Evolutionary conservation across 2,888 invertebrate species (phyloP).

Genomic region (Urechis unicinctus): DNA sequence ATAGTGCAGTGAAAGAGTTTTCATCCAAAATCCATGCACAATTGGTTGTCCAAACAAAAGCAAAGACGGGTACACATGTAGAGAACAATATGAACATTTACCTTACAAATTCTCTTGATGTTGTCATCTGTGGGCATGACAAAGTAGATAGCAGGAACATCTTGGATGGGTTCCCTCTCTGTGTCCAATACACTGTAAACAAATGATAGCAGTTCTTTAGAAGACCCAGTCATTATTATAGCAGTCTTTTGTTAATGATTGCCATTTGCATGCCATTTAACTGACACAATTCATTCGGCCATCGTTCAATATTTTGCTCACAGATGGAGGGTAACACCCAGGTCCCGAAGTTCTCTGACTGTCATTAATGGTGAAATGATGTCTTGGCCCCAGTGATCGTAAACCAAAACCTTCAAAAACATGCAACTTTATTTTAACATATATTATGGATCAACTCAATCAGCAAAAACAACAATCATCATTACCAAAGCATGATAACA

Average conservation of each 20-base stretch:
- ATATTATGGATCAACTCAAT: too few species aligned
- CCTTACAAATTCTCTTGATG: constrained; percentile 84
- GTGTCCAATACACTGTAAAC: constrained; percentile 45
- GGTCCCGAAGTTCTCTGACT: constrained; percentile 87
- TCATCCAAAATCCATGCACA: too few species aligned
- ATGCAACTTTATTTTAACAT: too few species aligned
- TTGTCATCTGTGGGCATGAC: constrained; percentile 95
- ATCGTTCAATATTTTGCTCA: constrained; percentile 48
- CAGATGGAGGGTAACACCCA: constrained; percentile 97
- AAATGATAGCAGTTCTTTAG: background rate
- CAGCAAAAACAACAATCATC: too few species aligned
- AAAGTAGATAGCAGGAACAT: constrained; percentile 98
- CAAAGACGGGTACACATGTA: too few species aligned
- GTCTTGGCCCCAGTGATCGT: constrained; percentile 94
- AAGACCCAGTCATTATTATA: background rate
- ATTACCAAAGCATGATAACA: too few species aligned
- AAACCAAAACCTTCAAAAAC: constrained; percentile 73
- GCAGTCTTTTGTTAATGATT: background rate
- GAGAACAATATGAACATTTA: too few species aligned
- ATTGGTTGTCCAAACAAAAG: too few species aligned
- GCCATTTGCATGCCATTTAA: too few species aligned
- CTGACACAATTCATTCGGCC: too few species aligned
- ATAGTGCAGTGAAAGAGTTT: too few species aligned
- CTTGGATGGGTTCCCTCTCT: constrained; percentile 71
- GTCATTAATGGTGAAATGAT: constrained; percentile 95